phyloP scores from a whole-genome alignment of 2,888 invertebrate species.

The Empis livida region DNA sequence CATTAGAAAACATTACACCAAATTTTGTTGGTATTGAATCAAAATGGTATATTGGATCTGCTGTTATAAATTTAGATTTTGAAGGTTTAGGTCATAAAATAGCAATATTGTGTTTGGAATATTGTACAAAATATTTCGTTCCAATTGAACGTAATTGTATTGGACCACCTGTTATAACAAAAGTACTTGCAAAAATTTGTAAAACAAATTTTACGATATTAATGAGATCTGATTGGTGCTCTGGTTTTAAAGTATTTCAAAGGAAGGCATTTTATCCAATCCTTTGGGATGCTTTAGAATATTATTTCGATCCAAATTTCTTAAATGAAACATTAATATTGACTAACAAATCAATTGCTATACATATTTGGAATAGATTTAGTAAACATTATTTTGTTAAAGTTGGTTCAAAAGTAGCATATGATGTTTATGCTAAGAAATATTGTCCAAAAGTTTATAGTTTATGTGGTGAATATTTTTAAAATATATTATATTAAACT shows the following conservation, averaged over 20 bases:
- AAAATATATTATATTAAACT: too few relatives aligned
- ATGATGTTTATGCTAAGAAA: conserved; percentile 26
- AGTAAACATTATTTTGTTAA: conserved; percentile 20
- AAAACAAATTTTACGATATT: conserved; percentile 37
- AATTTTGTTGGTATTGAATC: conserved; percentile 55
- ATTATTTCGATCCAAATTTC: conserved; percentile 41
- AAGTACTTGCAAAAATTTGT: conserved; percentile 46
- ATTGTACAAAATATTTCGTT: conserved; percentile 42
- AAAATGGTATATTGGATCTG: conserved; percentile 46
- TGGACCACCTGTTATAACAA: conserved; percentile 45
- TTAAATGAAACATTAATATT: conserved; percentile 26
- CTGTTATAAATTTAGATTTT: conserved; percentile 48
- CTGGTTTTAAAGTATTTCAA: conserved; percentile 49
- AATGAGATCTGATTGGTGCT: conserved; percentile 42
- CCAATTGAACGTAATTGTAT: conserved; percentile 45
- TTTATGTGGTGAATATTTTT: conserved; percentile 26
- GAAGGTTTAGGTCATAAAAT: conserved; percentile 43
- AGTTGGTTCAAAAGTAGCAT: conserved; percentile 29
- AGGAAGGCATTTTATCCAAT: conserved; percentile 54
- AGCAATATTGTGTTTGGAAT: conserved; percentile 42
- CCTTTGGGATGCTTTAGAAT: conserved; percentile 43
- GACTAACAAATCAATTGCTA: conserved; percentile 23
- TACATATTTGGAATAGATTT: conserved; percentile 32
- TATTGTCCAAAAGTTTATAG: conserved; percentile 30
- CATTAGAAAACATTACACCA: conserved; percentile 15